These are phyloP conservation scores for Pheosia gnoma DNA, from an alignment of 2,888 invertebrate genomes.

Conservation along the genomic window DNA sequence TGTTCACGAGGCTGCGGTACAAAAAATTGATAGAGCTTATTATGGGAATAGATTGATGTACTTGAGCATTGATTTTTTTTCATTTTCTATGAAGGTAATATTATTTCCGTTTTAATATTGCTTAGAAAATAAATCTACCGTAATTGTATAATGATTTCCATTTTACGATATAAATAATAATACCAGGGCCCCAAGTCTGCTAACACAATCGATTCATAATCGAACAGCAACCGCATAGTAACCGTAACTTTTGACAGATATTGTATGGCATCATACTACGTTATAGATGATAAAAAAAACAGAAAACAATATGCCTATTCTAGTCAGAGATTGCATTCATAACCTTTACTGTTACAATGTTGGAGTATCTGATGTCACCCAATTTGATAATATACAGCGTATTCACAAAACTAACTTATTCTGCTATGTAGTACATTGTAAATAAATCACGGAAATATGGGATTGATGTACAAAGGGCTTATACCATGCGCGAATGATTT, in stretches of 20 bases:
- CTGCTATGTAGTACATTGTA: constrained; percentile 18
- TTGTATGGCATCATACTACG: too few relatives aligned
- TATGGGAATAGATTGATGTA: constrained; percentile 13
- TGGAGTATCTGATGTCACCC: neutral
- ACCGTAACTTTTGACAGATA: too few relatives aligned
- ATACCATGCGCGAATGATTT: constrained; percentile 33
- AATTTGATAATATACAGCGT: neutral
- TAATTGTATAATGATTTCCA: too few relatives aligned
- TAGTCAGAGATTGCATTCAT: too few relatives aligned
- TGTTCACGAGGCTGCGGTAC: constrained; percentile 31
- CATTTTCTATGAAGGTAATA: neutral
- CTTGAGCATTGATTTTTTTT: neutral
- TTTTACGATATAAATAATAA: too few relatives aligned
- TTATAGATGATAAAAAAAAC: too few relatives aligned
- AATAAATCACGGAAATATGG: constrained; percentile 33
- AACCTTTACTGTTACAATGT: neutral
- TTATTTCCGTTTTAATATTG: neutral
- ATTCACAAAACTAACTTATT: constrained; percentile 15
- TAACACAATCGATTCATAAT: too few relatives aligned
- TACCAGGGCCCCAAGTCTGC: too few relatives aligned
- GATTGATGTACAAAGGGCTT: constrained; percentile 23
- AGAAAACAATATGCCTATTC: too few relatives aligned
- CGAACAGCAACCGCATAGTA: too few relatives aligned
- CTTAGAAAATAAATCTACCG: too few relatives aligned
- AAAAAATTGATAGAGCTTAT: constrained; percentile 33